Conservation (phyloP, 2,113 vertebrate species). For the Acrocephalus kingi region DNA sequence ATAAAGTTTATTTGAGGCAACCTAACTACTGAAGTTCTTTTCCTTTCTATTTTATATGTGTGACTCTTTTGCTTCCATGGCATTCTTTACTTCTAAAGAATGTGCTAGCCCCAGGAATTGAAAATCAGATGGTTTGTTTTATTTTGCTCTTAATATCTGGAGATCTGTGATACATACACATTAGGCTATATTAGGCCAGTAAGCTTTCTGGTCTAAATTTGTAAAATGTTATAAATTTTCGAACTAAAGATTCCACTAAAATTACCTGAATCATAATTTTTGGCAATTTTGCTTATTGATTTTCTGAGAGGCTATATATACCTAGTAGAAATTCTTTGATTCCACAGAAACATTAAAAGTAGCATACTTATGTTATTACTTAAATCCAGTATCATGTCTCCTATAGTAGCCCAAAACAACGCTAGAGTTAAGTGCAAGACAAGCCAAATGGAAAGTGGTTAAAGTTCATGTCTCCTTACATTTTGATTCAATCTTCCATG, state of each 20-base stretch:
- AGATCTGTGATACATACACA: not conserved
- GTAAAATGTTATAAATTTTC: not conserved
- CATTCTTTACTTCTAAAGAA: not conserved
- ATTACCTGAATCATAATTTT: not conserved
- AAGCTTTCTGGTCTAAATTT: not conserved
- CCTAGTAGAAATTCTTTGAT: not conserved
- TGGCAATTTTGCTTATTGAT: not conserved
- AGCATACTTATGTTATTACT: not conserved
- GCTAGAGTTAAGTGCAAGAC: not conserved
- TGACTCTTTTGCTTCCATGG: fast-evolving
- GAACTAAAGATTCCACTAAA: not conserved
- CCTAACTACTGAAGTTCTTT: not conserved
- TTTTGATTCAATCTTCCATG: not conserved
- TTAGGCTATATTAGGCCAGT: not conserved
- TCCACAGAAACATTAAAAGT: not conserved
- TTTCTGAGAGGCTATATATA: not conserved
- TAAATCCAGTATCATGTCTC: not conserved
- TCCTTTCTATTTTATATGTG: not conserved
- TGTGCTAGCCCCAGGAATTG: not conserved
- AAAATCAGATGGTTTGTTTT: not conserved
- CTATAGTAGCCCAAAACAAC: not conserved
- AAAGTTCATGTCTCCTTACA: not conserved
- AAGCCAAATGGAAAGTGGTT: not conserved
- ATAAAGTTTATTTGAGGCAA: not conserved
- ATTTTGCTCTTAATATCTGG: not conserved